Base-by-base conservation (phyloP, 2,797 vertebrate species). In the Ispidina lecontei region DNA sequence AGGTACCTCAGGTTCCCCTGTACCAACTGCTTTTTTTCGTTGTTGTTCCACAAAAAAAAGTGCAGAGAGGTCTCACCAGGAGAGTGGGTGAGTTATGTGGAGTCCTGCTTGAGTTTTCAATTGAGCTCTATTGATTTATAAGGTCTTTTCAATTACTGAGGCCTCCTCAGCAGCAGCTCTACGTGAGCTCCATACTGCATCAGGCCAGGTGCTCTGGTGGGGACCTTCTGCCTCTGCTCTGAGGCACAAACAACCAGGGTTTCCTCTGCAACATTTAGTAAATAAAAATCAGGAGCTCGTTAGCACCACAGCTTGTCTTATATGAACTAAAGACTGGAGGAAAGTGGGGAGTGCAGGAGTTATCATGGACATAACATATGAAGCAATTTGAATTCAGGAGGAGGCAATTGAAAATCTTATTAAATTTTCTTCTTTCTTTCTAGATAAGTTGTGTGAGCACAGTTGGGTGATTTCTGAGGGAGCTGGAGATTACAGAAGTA, bases 111-210 rank as follows among this genome's bases (percentile, higher is more conserved):
- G 51, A 90, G 91, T 95, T 97, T 97, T 95, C 96, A 87, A 74
- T 97, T 96, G 90, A 93, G 90, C 84, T 58, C 84, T 73, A 90
- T 97, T 96, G 97, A 97, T 98, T 97, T 96, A 95, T 95, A 95
- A 96, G 88, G 92, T 86, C 89, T 97, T 96, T 96, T 95, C 96
- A 96, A 92, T 96, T 93, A 84, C 93, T 54, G 96, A 79, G 92
- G 95, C 92, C 96, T 96, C 81, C 95, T 92, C 14, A 10, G 95
- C 9, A 44, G 96, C 94, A 52, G 6, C 16, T 12, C 17, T 76
- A 89, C 78, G 91, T 95, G 96, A 96, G 91, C 35, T 64, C 68
- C 95, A 84, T 93, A 55, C 88, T 85, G 81, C 95, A 92, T 91
- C 7, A 86, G 67, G 76, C 90, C 8, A 25, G 69, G 77, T 31